Conservation (phyloP, 2,888 invertebrate species). For the Pardosa pseudoannulata region DNA sequence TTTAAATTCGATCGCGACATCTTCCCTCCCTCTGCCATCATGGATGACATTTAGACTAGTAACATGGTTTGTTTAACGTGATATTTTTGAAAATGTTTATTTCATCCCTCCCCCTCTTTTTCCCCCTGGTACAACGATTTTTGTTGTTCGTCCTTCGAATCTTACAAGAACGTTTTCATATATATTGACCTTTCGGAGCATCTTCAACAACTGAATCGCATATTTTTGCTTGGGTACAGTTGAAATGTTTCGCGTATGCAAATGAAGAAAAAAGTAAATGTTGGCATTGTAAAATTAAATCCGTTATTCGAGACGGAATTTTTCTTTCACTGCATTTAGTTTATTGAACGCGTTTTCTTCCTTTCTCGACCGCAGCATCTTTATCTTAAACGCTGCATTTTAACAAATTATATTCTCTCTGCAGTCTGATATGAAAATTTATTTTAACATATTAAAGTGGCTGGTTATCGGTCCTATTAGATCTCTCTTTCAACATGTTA, state of each 20-base stretch:
- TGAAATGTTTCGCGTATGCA: conserved; percentile 1
- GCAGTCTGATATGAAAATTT: no score
- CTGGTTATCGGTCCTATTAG: no score
- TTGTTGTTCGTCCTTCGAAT: neutral
- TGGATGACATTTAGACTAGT: neutral
- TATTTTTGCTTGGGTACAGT: neutral
- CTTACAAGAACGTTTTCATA: neutral
- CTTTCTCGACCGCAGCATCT: neutral
- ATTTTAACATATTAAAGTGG: no score
- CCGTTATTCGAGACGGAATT: neutral
- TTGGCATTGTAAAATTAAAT: neutral
- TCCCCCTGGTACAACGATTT: no score
- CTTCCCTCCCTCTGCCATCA: neutral
- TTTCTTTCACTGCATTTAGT: no score
- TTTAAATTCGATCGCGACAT: neutral
- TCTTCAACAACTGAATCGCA: neutral
- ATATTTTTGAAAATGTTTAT: neutral
- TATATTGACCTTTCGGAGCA: neutral
- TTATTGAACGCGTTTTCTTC: no score
- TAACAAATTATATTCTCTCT: no score
- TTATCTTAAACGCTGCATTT: no score
- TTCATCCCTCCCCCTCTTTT: no score
- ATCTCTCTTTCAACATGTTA: no score
- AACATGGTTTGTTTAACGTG: neutral
- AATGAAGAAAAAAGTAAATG: neutral